Evolutionary conservation across 2,888 invertebrate genomes (phyloP), one percentile per base, ranked within the genome.

Genomic region (Apocheima hispidaria): DNA sequence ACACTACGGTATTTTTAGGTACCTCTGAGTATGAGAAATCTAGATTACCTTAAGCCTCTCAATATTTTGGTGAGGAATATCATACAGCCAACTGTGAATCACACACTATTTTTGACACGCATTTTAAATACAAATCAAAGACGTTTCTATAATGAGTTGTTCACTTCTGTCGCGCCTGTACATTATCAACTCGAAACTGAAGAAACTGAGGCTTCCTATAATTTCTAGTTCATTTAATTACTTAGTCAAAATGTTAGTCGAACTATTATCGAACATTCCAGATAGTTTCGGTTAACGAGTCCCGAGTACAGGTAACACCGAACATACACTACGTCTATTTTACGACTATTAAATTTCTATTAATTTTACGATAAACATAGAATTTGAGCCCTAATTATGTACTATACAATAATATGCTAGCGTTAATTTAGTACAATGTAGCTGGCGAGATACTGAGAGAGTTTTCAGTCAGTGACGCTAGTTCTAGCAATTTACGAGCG

Each of bases 271-370:
- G 40, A 43, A 35, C 49, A 43, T 43, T 49, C 16, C 35, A 36
- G 35, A 41, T 26, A 35, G 41, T 20, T 33, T n/a, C 21, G 38
- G 7, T 23, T 18, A 36, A 40, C 30, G 33, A 38, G 18, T 40
- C 23, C 30, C 52, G 35, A 56, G 16, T 53, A 53, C 12, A 53
- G 23, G 18, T 41, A 49, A 60, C 59, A 59, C 38, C 51, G 26
- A 59, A 53, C 48, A 48, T 43, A 10, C 23, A 48, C 53, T 53
- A 60, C n/a, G 14, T 36, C 35, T 54, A 49, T 43, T 43, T 59
- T 16, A 54, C 20, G 2, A 43, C 53, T 49, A 54, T 51, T 41
- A 53, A 23, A 53, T 35, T 48, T 48, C 41, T 59, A 59, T 48
- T 26, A 52, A 50, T 51, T 18, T 50, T 26, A 38, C 12, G 16